Evolutionary conservation across 2,113 vertebrate species (phyloP), one percentile per base, ranked within the genome.

Genomic region (Rallus limicola): DNA sequence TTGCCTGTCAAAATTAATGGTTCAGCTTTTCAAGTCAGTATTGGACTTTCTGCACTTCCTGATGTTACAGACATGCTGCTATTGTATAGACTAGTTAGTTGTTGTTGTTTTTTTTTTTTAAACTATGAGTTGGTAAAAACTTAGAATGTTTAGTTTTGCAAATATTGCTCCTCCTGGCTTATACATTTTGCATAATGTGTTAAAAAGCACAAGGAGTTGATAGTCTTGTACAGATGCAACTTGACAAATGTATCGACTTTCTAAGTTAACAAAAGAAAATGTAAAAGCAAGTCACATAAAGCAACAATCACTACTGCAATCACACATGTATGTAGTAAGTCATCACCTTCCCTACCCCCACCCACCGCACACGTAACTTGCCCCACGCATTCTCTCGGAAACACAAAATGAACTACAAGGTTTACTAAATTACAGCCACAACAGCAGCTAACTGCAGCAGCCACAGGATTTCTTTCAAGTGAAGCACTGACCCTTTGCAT

Each of bases 381-480:
- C 98, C 97, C 98, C 97, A 97, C 97, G 96, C 98, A 97, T 97
- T 96, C 98, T 98, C 98, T 98, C 97, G 84, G 97, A 92, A 98
- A 98, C 97, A 98, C 96, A 97, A 98, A 98, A 92, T 97, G 97
- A 97, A 97, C 97, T 96, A 97, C 94, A 26, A 96, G 96, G 97
- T 97, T 93, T 90, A 97, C 96, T 94, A 95, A 95, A 75, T 97
- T 93, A 98, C 96, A 97, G 97, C 98, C 98, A 97, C 96, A 92
- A 97, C 92, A 97, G 94, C 65, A 96, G 97, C 98, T 94, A 98
- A 98, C 98, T 98, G 98, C 94, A 98, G 98, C 97, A 98, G 98
- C 97, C 98, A 97, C 97, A 97, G 84, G 97, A 97, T 96, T 98
- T 96, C 96, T 95, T 85, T 96, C 95, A 96, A 97, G 95, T 92